Conservation (phyloP, 2,797 vertebrate species). For the Neosalanx taihuensis region DNA sequence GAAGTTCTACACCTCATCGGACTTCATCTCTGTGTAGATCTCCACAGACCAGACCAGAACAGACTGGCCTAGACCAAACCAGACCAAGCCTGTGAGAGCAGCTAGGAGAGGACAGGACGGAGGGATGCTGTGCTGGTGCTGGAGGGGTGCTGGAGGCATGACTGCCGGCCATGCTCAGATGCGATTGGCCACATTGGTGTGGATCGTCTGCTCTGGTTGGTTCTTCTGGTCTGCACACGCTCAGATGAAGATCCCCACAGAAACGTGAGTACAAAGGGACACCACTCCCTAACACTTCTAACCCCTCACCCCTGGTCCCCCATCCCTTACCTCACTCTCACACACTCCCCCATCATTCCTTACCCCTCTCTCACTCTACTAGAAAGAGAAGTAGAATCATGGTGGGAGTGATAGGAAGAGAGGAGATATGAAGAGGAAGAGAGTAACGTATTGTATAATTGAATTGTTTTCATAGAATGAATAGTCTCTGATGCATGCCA, state of each 20-base stretch:
- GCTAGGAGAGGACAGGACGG: not conserved
- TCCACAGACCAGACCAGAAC: no score
- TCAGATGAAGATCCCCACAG: constrained; percentile 86
- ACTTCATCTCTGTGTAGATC: no score
- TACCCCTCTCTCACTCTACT: not conserved
- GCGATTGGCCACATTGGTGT: constrained; percentile 43
- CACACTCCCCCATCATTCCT: not conserved
- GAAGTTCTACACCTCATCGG: no score
- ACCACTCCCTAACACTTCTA: not conserved
- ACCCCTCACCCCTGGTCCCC: not conserved
- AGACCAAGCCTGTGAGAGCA: not conserved
- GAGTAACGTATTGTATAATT: no score
- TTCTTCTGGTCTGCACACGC: constrained; percentile 62
- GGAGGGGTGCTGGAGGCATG: constrained; percentile 35
- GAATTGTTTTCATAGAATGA: no score
- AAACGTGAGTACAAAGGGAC: constrained; percentile 79
- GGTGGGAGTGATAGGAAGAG: no score
- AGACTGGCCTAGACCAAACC: no score
- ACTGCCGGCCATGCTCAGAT: constrained; percentile 38
- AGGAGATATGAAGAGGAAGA: no score
- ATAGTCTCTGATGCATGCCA: no score
- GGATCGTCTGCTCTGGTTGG: constrained; percentile 73
- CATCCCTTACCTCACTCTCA: not conserved
- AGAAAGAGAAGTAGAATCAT: no score
- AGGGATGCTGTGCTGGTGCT: constrained; percentile 28